Percentiles rank a stretch among this genome's conserved stretches.
These are phyloP conservation scores for Heloderma charlesbogerti DNA, from an alignment of 2,113 vertebrate species.

Conservation along the genomic window DNA sequence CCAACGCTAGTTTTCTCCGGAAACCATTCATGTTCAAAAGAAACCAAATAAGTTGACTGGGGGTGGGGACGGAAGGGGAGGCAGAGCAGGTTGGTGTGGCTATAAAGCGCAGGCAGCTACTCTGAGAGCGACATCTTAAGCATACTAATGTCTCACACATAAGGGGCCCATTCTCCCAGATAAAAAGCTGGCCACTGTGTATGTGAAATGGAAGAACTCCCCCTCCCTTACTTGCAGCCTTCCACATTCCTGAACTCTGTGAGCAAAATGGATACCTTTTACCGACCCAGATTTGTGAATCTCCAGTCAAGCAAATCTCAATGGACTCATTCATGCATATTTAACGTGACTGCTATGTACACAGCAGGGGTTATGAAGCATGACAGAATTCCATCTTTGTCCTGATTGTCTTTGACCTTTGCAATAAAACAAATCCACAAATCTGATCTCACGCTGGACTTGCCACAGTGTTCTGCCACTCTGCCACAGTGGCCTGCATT, in stretches of 20 bases:
- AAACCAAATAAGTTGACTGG: neutral
- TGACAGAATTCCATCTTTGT: neutral
- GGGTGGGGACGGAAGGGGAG: neutral
- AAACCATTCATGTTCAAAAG: neutral
- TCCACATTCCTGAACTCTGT: neutral
- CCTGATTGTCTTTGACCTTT: neutral
- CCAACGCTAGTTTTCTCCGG: neutral
- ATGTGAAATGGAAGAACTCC: neutral
- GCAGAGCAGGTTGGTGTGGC: neutral
- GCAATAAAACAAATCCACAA: neutral
- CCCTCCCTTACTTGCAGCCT: neutral
- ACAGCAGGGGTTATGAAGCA: neutral
- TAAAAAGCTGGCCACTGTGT: neutral
- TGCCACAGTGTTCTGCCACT: too few species aligned
- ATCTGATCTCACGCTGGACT: neutral
- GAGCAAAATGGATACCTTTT: neutral
- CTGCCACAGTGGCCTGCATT: neutral
- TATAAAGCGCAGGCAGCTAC: neutral
- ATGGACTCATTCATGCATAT: neutral
- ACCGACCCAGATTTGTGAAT: neutral
- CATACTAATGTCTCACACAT: slow-evolving; percentile 1
- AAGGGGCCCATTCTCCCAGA: neutral
- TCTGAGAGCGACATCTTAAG: neutral
- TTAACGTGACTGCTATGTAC: neutral
- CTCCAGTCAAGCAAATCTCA: neutral